Evolutionary conservation across 2,113 vertebrate genomes (phyloP).

Genomic region (Phrynosoma blainvillii): DNA sequence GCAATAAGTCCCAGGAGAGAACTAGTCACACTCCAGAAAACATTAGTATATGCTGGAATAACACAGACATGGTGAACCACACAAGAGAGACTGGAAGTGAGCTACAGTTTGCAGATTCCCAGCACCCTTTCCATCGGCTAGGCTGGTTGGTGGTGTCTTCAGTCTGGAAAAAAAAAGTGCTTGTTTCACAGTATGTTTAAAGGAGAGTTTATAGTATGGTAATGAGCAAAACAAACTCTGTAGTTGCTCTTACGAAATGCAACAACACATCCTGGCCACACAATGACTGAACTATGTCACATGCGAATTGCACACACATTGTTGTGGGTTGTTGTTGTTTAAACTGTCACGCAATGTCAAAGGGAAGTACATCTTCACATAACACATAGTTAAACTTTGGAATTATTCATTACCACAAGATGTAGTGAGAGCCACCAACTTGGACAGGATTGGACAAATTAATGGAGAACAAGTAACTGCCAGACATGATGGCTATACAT

Average conservation of each 20-base stretch:
- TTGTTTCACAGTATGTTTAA: not conserved
- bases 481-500: too few species aligned
- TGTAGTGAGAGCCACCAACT: too few species aligned
- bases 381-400: too few species aligned
- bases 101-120: too few species aligned
- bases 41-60: not conserved
- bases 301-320: not conserved
- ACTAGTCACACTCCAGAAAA: constrained; percentile 31
- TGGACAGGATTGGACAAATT: too few species aligned
- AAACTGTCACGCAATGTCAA: not conserved
- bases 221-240: not conserved
- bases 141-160: not conserved
- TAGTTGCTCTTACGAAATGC: not conserved
- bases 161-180: too few species aligned
- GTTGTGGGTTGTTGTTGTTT: not conserved
- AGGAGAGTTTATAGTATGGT: not conserved
- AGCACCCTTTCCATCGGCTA: too few species aligned
- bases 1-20: constrained; percentile 12
- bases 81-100: not conserved
- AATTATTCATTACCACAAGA: too few species aligned
- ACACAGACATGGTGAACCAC: constrained; percentile 17
- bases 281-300: not conserved
- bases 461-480: too few species aligned
- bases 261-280: not conserved
- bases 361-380: not conserved